These are phyloP conservation scores for Oenanthe melanoleuca DNA, from an alignment of 2,113 vertebrate genomes.

Conservation along the genomic window DNA sequence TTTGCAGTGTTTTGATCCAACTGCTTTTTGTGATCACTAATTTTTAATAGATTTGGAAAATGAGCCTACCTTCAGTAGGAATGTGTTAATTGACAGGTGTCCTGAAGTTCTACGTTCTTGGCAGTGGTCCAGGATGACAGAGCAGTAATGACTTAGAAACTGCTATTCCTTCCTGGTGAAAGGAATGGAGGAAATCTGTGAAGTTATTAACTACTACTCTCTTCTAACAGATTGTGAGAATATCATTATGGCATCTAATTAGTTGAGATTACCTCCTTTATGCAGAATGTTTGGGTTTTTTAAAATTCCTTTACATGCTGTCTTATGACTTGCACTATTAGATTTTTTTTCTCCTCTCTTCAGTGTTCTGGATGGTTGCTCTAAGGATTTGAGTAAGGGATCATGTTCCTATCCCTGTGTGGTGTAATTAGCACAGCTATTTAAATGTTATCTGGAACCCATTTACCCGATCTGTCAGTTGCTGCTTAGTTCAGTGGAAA, in stretches of 20 bases:
- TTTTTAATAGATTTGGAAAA: conserved; percentile 11
- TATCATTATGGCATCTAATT: conserved; percentile 61
- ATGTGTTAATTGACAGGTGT: conserved; percentile 74
- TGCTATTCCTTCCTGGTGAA: conserved; percentile 67
- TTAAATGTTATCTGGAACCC: conserved; percentile 48
- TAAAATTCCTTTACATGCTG: neutral
- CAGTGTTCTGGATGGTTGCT: conserved; percentile 27
- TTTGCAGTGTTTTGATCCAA: neutral
- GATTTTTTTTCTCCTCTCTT: neutral
- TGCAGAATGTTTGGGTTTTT: neutral
- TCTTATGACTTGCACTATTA: neutral
- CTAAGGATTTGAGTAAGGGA: conserved; percentile 13
- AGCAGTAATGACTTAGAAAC: conserved; percentile 74
- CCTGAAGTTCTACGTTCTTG: conserved; percentile 67
- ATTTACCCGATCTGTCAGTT: conserved; percentile 36
- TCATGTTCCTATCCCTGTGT: conserved; percentile 34
- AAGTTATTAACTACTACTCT: conserved; percentile 67
- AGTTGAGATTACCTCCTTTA: conserved; percentile 42
- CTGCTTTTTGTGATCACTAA: neutral
- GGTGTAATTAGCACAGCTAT: conserved; percentile 54
- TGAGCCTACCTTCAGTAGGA: neutral
- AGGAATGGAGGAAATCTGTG: conserved; percentile 65
- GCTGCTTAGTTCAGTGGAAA: conserved; percentile 50
- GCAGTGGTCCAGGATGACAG: conserved; percentile 72
- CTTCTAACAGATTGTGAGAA: conserved; percentile 44